Base-by-base conservation (phyloP, 37 sponge, comb jelly and placozoan species). In the Tethya wilhelma region DNA sequence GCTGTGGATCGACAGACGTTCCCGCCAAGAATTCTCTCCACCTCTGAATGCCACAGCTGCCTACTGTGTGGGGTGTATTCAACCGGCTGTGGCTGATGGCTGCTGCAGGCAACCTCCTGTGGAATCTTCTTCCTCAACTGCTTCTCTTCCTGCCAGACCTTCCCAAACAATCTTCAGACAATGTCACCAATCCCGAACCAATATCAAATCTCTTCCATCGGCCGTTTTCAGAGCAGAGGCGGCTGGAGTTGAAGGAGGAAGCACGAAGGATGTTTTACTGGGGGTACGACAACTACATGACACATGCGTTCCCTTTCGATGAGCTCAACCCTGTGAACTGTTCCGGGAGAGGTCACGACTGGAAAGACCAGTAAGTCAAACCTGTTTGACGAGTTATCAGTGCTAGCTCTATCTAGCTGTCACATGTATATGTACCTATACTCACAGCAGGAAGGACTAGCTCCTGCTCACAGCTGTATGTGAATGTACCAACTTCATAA, bases 201-300 rank as follows among this genome's bases (percentile, higher is more conserved):
- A 7, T 87, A 43, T 86, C 88, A 0, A 30, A 76, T 5, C 25
- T 91, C 56, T 30, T 72, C 31, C 93, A 92, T 77, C 30, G 36
- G 44, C 89, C 93, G 20, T 92, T 92, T 64, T 69, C 89, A 23
- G 85, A 92, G 42, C 80, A 79, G 64, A 59, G 41, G 72, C 39
- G 85, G 45, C 23, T 87, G 31, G 41, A 64, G 30, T 46, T 92
- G 75, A 84, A 44, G 33, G 81, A 92, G n/a, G 82, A 80, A 23
- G 77, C 85, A 5, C 75, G 83, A 59, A 67, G 67, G 66, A 98
- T 98, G 99, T 98, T 98, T 66, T 92, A 98, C 77, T 86, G 81
- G 76, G 99, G 97, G 0, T 98, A 96, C 62, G 90, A 98, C 63
- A 98, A 96, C 81, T 98, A 98, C 60, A 91, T 98, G 77, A 63